Percentiles rank a stretch among this genome's conserved stretches.
phyloP scores from a whole-genome alignment of 2,797 vertebrate genomes.

The Sciurus vulgaris region DNA sequence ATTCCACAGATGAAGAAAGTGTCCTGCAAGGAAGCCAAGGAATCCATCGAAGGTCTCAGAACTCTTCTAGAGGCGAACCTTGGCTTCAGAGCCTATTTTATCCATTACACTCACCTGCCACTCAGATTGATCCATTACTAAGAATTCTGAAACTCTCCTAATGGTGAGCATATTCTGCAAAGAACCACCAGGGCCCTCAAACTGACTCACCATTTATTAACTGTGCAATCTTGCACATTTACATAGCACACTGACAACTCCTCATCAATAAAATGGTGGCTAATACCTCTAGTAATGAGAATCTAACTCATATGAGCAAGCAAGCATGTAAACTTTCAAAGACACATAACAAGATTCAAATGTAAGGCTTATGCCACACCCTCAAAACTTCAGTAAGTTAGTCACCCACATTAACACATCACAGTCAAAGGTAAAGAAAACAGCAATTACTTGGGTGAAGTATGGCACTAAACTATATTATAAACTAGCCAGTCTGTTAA shows the following conservation, averaged over 20 bases:
- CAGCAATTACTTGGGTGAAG: conserved; percentile 37
- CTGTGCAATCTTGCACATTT: not conserved
- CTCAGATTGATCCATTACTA: not conserved
- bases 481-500: conserved; percentile 67
- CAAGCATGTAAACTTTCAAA: not conserved
- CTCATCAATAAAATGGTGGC: not conserved
- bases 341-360: not conserved
- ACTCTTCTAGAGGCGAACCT: not conserved
- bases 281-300: not conserved
- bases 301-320: not conserved
- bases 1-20: conserved; percentile 52
- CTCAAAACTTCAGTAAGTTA: not conserved
- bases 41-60: not conserved
- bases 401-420: not conserved
- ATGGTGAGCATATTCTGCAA: not conserved
- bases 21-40: not conserved
- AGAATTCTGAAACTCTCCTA: not conserved
- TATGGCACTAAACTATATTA: conserved; percentile 43
- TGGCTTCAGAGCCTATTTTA: not conserved
- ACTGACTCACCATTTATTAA: not conserved
- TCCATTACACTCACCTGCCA: not conserved
- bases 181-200: not conserved
- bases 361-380: not conserved
- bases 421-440: conserved; percentile 41
- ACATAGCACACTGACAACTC: not conserved